Evolutionary conservation across 1,140 invertebrate species (phyloP), one percentile per base, ranked within the genome.

Genomic region (Aporrectodea caliginosa): DNA sequence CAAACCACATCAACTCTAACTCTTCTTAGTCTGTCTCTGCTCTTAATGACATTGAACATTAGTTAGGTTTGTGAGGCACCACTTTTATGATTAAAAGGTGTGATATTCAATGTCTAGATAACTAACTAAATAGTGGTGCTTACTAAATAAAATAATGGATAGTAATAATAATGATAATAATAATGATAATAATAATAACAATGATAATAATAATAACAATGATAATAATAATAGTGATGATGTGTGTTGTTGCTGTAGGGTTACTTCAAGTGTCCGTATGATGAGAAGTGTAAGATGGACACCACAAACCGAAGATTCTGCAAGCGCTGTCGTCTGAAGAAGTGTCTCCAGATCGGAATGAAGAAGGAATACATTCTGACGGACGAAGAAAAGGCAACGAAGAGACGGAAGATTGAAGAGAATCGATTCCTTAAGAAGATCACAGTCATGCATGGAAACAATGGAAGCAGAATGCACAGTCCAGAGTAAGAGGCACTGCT

Each of bases 341-440:
- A 98, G 85, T 98, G 96, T 87, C 93, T 98, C 83, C 89, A 92
- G 74, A 89, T 98, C 79, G 97, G 97, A 0, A 99, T 99, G 97
- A 93, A 95, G 80, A 97, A 97, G 85, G 96, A 98, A 85, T 96
- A 95, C 87, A 99, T 99, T 16, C 95, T 99, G 93, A 95, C 95
- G 0, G 96, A 98, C 75, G 94, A 97, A 84, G 96, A 98, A 82
- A 97, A 97, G 86, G 91, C 93, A 16, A 90, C 94, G 70, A 99
- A 99, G 85, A 89, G 94, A 78, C 91, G 93, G 78, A 96, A 97
- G 87, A 97, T 98, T 79, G 94, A 96, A 86, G 93, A 94, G 85
- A 98, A 98, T 86, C 90, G 95, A 82, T 92, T 92, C 76, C 72
- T 77, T 70, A 58, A 58, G 22, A 58, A 58, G 43, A 58, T 58